These are phyloP conservation scores for Danaus melanippus DNA, from an alignment of 1,140 invertebrate genomes.

Conservation along the genomic window DNA sequence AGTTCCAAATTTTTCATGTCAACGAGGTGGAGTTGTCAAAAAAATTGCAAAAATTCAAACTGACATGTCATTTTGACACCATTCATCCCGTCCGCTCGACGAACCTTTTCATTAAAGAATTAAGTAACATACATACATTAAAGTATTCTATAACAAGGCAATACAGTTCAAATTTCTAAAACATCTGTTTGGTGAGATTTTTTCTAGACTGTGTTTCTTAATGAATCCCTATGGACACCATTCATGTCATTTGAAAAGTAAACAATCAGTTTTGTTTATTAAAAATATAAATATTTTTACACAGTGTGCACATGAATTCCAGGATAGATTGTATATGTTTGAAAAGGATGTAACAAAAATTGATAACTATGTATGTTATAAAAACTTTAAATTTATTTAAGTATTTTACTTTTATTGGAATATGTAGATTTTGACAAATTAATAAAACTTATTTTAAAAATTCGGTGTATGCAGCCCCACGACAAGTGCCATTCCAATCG, in stretches of 20 bases:
- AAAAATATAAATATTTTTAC: slow-evolving; percentile 18
- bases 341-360: too few relatives aligned
- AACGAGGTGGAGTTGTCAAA: slow-evolving; percentile 22
- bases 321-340: too few relatives aligned
- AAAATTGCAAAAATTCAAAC: slow-evolving; percentile 55
- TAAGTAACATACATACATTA: background rate
- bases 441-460: too few relatives aligned
- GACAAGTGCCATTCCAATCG: slow-evolving; percentile 1
- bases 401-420: too few relatives aligned
- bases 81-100: slow-evolving; percentile 59
- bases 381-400: too few relatives aligned
- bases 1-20: slow-evolving; percentile 13
- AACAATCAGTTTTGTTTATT: slow-evolving; percentile 59
- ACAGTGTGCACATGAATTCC: too few relatives aligned
- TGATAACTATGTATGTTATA: too few relatives aligned
- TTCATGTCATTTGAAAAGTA: slow-evolving; percentile 64
- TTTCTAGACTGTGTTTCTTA: slow-evolving; percentile 55
- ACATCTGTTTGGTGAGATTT: slow-evolving; percentile 22
- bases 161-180: slow-evolving; percentile 13
- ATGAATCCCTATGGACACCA: slow-evolving; percentile 59
- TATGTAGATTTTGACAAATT: too few relatives aligned
- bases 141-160: slow-evolving; percentile 3
- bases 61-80: slow-evolving; percentile 68
- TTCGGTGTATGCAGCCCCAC: too few relatives aligned
- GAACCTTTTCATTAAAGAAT: slow-evolving; percentile 36